Evolutionary conservation across 2,797 vertebrate species (phyloP).

Genomic region (Botia kubotai): DNA sequence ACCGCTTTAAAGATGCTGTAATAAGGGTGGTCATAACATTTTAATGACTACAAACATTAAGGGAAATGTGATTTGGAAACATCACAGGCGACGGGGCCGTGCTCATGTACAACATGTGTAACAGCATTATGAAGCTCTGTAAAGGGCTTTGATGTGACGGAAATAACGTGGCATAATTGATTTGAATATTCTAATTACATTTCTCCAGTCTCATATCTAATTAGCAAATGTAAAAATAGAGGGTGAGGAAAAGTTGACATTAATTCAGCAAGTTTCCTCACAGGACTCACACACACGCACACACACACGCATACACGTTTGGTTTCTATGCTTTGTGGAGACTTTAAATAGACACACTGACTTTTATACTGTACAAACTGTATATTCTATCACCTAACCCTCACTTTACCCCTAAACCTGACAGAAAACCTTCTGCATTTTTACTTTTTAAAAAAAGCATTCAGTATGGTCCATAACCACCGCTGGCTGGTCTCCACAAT

Average conservation of each 20-base stretch:
- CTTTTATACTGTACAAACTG: too few species aligned
- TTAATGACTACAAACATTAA: constrained; percentile 5
- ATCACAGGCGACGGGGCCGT: not conserved
- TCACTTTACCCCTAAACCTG: too few species aligned
- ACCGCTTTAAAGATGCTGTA: not conserved
- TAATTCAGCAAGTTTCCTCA: constrained; percentile 23
- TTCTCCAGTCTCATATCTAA: constrained; percentile 35
- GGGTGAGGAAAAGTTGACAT: constrained; percentile 31
- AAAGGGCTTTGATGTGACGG: constrained; percentile 20
- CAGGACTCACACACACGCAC: constrained; percentile 5
- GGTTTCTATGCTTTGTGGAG: too few species aligned
- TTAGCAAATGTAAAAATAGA: constrained; percentile 47
- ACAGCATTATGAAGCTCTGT: constrained; percentile 7
- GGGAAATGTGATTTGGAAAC: constrained; percentile 22
- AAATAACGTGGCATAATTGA: constrained; percentile 37
- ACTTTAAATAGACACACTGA: too few species aligned
- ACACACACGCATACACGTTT: too few species aligned
- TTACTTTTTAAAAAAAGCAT: too few species aligned
- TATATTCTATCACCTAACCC: too few species aligned
- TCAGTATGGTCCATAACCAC: too few species aligned
- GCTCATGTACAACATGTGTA: constrained; percentile 1
- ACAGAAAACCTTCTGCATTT: too few species aligned
- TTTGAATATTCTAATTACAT: constrained; percentile 47
- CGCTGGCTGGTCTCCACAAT: too few species aligned
- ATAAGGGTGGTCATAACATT: not conserved